Evolutionary conservation across 30 jellyfish, hydroid and myxozoan genomes (phyloP), one percentile per base, ranked within the genome.

Genomic region (Cassiopea xamachana): DNA sequence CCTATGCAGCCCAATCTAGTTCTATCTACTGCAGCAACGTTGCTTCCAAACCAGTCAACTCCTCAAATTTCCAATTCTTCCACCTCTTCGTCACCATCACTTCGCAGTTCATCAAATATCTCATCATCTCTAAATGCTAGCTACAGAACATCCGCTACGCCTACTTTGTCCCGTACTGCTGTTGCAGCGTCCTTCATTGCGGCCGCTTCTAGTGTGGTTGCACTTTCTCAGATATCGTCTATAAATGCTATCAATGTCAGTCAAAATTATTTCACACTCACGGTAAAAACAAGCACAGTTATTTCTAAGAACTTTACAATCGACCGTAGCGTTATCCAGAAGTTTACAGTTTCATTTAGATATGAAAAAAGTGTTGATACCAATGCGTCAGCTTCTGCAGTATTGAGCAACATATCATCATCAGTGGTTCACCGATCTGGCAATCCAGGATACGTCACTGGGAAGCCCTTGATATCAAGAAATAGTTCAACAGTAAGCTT

Each of bases 391-490:
- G 85, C 48, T 49, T 90, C 94, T 67, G 59, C 49, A 17, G 55
- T 77, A 14, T 51, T 50, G 10, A 77, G 61, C 27, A 86, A 19
- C 44, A 19, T 92, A 48, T 4, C 80, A 1, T 39, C 78, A n/a
- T 60, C 79, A 14, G 75, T 59, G 2, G 48, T 71, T 71, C n/a
- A 43, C 55, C 87, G 97, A 15, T 91, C 97, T 84, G 97, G 97
- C 4, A 91, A 91, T 44, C 97, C 94, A 59, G 97, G 97, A n/a
- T 91, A 91, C 68, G 92, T 77, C 39, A 46, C 19, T 47, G 97
- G 94, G 50, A 91, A 68, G 60, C 97, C 97, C 7, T 55, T 90
- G 90, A 49, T 90, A 1, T 18, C 97, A 2, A 84, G 78, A 55
- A 55, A 77, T 14, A 80, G 19, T 64, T n/a, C 78, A 19, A 13